Conservation (phyloP, 2,113 vertebrate species). For the Microtus pennsylvanicus region DNA sequence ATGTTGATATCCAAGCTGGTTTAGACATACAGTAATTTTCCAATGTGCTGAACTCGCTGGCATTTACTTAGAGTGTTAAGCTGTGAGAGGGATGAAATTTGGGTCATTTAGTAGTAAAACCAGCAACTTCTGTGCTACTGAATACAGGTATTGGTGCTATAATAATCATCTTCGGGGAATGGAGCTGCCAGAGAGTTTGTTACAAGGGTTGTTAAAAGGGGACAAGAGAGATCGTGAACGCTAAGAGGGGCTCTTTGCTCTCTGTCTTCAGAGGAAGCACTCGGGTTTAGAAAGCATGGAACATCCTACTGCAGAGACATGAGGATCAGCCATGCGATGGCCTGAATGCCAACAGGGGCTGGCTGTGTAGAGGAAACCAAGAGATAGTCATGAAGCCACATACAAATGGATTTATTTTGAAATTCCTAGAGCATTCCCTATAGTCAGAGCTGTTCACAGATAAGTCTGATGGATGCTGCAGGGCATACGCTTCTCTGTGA, state of each 20-base stretch:
- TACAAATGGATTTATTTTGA: conserved; percentile 26
- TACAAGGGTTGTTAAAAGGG: conserved; percentile 12
- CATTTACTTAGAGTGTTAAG: conserved; percentile 46
- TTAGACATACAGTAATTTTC: conserved; percentile 28
- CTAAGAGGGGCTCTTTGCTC: background rate
- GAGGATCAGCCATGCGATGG: background rate
- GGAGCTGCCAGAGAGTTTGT: background rate
- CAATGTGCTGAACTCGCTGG: background rate
- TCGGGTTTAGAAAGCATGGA: background rate
- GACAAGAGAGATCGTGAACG: background rate
- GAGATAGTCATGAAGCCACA: background rate
- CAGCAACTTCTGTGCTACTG: conserved; percentile 19
- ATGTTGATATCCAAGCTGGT: background rate
- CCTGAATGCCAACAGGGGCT: background rate
- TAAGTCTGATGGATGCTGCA: background rate
- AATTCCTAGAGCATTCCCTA: conserved; percentile 16
- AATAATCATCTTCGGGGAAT: background rate
- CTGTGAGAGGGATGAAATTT: conserved; percentile 18
- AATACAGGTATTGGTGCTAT: background rate
- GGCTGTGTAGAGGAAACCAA: background rate
- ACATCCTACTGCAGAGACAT: background rate
- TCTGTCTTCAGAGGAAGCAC: background rate
- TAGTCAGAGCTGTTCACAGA: background rate
- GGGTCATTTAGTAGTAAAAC: background rate
- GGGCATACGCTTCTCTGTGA: background rate